A percentile compares a stretch with the other conserved stretches of the same genome.
These are phyloP conservation scores for Myoxocephalus aenaeus DNA, from an alignment of 2,797 vertebrate genomes.

Conservation along the genomic window DNA sequence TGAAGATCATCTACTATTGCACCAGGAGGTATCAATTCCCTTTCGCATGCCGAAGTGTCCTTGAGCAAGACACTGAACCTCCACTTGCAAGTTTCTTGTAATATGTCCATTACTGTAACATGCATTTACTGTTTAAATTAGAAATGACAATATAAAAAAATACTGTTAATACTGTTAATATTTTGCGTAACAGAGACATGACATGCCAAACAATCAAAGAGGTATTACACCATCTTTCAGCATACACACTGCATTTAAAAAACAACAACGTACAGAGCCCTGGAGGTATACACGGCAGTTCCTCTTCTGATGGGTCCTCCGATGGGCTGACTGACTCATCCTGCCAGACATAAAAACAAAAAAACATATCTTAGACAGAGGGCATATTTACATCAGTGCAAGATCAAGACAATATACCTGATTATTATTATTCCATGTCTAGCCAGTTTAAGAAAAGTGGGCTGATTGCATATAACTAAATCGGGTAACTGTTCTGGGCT, in stretches of 20 bases:
- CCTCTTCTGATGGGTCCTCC: constrained; percentile 77
- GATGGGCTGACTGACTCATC: constrained; percentile 77
- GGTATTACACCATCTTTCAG: neutral
- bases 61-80: too few species aligned
- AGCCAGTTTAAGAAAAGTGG: constrained; percentile 15
- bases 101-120: neutral
- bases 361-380: constrained; percentile 23
- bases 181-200: neutral
- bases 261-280: constrained; percentile 78
- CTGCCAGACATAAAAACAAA: constrained; percentile 62
- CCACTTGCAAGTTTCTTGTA: too few species aligned
- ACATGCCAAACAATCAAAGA: neutral
- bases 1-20: neutral
- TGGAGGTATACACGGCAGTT: constrained; percentile 74
- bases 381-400: neutral
- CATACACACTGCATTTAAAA: neutral
- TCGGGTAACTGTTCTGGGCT: neutral
- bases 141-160: neutral
- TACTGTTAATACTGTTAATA: too few species aligned
- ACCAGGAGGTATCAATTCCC: neutral
- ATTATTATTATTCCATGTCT: neutral
- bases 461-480: neutral
- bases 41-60: too few species aligned
- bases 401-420: constrained; percentile 20
- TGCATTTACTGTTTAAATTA: neutral